These are phyloP conservation scores for Folsomia candida DNA, from an alignment of 2,888 invertebrate genomes.

Conservation along the genomic window DNA sequence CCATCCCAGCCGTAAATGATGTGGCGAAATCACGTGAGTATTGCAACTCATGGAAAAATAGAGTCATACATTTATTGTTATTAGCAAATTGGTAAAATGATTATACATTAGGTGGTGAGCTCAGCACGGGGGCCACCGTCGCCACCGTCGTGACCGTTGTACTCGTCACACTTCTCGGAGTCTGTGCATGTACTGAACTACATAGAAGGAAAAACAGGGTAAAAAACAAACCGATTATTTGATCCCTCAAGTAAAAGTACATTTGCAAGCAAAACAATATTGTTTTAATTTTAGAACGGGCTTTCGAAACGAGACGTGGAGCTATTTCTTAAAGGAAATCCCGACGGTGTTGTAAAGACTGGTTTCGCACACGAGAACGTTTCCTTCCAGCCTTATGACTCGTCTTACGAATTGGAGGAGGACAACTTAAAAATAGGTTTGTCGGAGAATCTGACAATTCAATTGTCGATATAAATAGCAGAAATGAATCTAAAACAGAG, in stretches of 20 bases:
- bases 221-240: no score
- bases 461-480: background rate
- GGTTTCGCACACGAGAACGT: conserved; percentile 17
- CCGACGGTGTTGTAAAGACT: conserved; percentile 13
- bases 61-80: no score
- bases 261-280: no score
- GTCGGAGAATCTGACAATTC: background rate
- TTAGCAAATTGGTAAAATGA: no score
- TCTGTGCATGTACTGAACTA: conserved; percentile 16
- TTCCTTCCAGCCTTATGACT: conserved; percentile 6
- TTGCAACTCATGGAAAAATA: no score
- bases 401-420: conserved; percentile 14
- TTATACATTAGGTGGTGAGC: no score
- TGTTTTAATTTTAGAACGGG: conserved; percentile 5
- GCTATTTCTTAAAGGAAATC: conserved; percentile 14
- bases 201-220: conserved; percentile 15
- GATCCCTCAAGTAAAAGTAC: background rate
- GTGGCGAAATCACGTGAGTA: no score
- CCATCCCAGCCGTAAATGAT: no score
- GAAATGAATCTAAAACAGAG: background rate
- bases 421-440: conserved; percentile 17
- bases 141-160: conserved; percentile 14
- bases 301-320: conserved; percentile 17
- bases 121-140: conserved; percentile 6
- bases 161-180: conserved; percentile 16